A percentile compares a stretch with the other conserved stretches of the same genome.
These are phyloP conservation scores for Eudasyphora cyanicolor DNA, from an alignment of 2,888 invertebrate species.

Conservation along the genomic window DNA sequence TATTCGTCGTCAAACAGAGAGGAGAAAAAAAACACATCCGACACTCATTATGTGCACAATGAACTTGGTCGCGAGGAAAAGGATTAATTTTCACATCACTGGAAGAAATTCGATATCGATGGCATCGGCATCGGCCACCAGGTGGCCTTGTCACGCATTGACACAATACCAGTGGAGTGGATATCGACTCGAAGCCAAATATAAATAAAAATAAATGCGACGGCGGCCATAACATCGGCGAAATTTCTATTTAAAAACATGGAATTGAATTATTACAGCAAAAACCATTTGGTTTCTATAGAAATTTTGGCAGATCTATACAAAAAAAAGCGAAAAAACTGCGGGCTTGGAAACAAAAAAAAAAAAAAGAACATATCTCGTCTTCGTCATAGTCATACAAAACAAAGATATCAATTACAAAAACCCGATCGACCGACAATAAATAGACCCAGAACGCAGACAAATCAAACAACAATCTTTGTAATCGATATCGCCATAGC, in stretches of 20 bases:
- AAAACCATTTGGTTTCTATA: conserved; percentile 13
- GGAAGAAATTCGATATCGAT: conserved; percentile 40
- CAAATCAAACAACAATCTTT: conserved; percentile 21
- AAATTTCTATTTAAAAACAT: conserved; percentile 25
- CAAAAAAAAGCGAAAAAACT: conserved; percentile 8
- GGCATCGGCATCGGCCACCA: conserved; percentile 50
- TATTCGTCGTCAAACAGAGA: not conserved
- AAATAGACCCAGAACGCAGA: conserved; percentile 30
- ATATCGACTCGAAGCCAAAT: conserved; percentile 32
- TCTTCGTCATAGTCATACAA: conserved; percentile 26
- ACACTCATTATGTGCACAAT: conserved; percentile 24
- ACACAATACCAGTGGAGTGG: conserved; percentile 21
- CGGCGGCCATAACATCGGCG: not conserved
- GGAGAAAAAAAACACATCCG: not conserved
- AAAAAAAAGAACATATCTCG: too few species aligned
- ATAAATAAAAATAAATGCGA: conserved; percentile 22
- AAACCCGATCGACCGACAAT: conserved; percentile 17
- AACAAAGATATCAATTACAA: conserved; percentile 35
- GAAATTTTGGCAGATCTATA: conserved; percentile 33
- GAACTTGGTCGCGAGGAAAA: conserved; percentile 21
- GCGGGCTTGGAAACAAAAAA: conserved; percentile 23
- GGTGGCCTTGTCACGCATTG: conserved; percentile 59
- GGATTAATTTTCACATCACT: conserved; percentile 51
- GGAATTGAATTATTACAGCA: not conserved
- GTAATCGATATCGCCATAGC: conserved; percentile 20